A percentile compares a stretch with the other conserved stretches of the same genome.
phyloP scores from a whole-genome alignment of 2,888 invertebrate species.

The Tethea ocularis region DNA sequence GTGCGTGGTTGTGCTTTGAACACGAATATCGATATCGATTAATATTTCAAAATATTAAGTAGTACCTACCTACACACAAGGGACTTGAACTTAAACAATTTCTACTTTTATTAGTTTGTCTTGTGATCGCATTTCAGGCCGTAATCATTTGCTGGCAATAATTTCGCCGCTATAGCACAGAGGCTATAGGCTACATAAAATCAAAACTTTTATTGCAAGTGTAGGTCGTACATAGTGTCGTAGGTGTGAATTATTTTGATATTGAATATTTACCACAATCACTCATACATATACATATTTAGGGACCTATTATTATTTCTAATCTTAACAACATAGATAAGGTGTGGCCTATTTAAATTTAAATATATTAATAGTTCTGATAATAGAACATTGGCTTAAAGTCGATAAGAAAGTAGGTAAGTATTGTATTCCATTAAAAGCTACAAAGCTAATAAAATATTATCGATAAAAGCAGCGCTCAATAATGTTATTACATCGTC shows the following conservation, averaged over 20 bases:
- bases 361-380: background rate
- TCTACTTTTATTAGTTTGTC: no score
- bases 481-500: background rate
- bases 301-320: background rate
- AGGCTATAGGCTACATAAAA: no score
- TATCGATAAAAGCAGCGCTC: background rate
- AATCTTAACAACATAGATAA: background rate
- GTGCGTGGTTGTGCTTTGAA: no score
- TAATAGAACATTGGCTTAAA: background rate
- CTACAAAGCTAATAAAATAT: background rate
- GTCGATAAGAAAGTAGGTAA: conserved; percentile 2
- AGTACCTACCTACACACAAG: no score
- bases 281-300: background rate
- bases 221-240: background rate
- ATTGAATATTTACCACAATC: background rate
- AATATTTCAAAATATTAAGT: background rate
- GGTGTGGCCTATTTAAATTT: background rate
- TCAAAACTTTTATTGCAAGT: background rate
- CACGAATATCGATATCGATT: no score
- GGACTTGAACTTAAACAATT: no score
- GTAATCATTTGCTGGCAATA: background rate
- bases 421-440: background rate
- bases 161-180: background rate
- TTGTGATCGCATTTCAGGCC: no score
- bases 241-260: background rate